A percentile compares a stretch with the other conserved stretches of the same genome.
These are phyloP conservation scores for Heteractis magnifica DNA, from an alignment of 92 coral and sea anemone genomes.

Conservation along the genomic window DNA sequence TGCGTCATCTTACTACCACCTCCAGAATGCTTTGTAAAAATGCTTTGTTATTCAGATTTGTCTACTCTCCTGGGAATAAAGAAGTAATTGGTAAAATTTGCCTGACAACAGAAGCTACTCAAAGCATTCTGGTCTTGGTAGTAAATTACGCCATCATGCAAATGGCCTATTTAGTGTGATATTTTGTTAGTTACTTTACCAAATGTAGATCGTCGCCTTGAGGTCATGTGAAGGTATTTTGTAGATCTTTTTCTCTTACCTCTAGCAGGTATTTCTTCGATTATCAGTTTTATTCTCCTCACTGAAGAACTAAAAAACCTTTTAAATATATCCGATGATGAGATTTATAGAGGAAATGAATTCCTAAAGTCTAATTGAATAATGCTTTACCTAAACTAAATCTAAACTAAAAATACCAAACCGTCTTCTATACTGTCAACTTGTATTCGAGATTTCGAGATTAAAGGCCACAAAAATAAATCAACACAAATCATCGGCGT, in stretches of 20 bases:
- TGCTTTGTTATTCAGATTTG: no score
- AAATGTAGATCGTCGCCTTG: background rate
- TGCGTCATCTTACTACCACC: no score
- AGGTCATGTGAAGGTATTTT: background rate
- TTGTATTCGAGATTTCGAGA: background rate
- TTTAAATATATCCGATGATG: background rate
- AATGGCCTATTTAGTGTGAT: no score
- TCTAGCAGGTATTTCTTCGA: background rate
- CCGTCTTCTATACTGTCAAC: background rate
- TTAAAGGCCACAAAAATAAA: background rate
- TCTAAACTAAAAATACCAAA: background rate
- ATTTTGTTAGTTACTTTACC: background rate
- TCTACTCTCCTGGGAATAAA: no score
- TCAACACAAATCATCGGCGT: background rate
- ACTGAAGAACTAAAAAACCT: background rate
- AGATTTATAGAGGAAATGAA: background rate
- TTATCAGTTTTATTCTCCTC: background rate
- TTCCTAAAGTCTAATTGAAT: background rate
- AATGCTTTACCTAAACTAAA: background rate
- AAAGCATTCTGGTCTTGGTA: no score
- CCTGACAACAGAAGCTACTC: no score
- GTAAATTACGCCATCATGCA: no score
- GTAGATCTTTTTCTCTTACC: background rate
- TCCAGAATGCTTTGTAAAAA: no score
- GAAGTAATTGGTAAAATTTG: no score